Evolutionary conservation across 2,797 vertebrate species (phyloP), one percentile per base, ranked within the genome.

Genomic region (Cephalopachus bancanus): DNA sequence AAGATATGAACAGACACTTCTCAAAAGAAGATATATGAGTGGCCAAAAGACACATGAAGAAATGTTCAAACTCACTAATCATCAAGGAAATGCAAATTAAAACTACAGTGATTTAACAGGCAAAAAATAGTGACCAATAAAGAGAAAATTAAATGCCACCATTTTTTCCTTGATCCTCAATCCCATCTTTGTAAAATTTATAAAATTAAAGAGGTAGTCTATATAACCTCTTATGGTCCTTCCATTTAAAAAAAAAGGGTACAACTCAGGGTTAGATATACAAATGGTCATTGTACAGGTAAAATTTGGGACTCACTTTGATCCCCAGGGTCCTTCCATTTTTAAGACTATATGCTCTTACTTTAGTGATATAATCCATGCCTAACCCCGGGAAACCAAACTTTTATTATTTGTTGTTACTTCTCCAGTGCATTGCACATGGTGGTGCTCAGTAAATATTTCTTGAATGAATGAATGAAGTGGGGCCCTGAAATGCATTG

Each of bases 141-240:
- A 90, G 71, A 83, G 57, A 44, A 93, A 93, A 57, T 71, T 26
- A 91, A 95, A 86, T 80, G 80, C 10, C 80, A 83, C 24, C 28
- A 10, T 83, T 44, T 49, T 83, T 83, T 4, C n/a, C 62, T 57
- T 83, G 37, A 53, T 76, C n/a, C 65, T 89, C n/a, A 89, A 1
- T 49, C 33, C 30, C 0, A 28, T 1, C 57, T 87, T 86, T 89
- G 67, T 83, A 88, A 93, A 92, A 90, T 87, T 86, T 89, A 62
- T 83, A 88, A 93, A 92, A 90, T 44, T 60, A 93, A 89, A 83
- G 26, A 92, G 2, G 9, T 60, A 49, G 19, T 3, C 26, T 75
- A 78, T 67, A 22, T 51, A 16, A 69, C 33, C 55, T 91, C 22
- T n/a, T 44, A 92, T 44, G 28, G 5, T 37, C 33, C 19, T 83